phyloP scores from a whole-genome alignment of 2,113 vertebrate genomes.

The Corythaeola cristata region DNA sequence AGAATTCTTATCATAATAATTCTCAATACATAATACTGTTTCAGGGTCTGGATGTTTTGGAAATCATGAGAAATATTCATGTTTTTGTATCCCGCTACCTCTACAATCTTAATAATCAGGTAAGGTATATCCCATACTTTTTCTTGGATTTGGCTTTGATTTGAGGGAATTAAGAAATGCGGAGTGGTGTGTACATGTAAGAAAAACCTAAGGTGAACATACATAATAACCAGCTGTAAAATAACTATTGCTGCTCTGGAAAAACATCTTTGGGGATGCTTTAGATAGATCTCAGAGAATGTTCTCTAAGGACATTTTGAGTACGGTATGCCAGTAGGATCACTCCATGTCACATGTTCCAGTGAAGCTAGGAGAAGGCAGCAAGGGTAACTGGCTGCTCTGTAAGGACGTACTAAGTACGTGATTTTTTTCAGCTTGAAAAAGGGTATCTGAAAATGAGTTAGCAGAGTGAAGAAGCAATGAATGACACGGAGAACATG shows the following conservation, averaged over 20 bases:
- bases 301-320: neutral
- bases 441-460: neutral
- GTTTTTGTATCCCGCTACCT: constrained; percentile 98
- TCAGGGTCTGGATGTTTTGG: constrained; percentile 95
- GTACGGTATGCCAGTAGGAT: neutral
- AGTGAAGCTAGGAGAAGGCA: neutral
- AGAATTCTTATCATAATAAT: neutral
- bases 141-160: neutral
- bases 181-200: accelerated
- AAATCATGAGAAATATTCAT: constrained; percentile 99
- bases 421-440: neutral
- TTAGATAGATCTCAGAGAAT: neutral
- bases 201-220: neutral
- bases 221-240: neutral
- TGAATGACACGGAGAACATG: neutral
- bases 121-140: constrained; percentile 2
- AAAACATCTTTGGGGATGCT: neutral
- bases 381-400: neutral
- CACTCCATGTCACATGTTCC: neutral
- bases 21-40: constrained; percentile 36
- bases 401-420: neutral
- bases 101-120: constrained; percentile 99
- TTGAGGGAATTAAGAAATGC: neutral
- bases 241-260: neutral
- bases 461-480: neutral